These are phyloP conservation scores for Brassicogethes aeneus DNA, from an alignment of 2,888 invertebrate species.

Conservation along the genomic window DNA sequence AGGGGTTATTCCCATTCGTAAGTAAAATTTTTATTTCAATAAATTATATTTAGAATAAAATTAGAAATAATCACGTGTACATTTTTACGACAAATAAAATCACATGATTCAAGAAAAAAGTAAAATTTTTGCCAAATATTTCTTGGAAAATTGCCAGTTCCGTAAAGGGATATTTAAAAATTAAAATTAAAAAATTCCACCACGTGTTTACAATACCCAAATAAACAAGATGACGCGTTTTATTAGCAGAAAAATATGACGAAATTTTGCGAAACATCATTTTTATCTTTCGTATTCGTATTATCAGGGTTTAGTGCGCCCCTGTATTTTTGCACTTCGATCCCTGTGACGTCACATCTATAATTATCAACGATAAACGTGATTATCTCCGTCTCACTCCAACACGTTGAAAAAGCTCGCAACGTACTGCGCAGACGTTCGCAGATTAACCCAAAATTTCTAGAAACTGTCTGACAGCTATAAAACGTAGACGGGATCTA, in stretches of 20 bases:
- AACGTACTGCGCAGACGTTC: background rate
- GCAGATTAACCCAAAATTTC: background rate
- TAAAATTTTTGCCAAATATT: background rate
- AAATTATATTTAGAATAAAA: too few species aligned
- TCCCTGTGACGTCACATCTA: background rate
- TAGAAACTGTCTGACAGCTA: background rate
- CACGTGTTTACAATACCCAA: too few species aligned
- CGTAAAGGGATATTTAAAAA: background rate
- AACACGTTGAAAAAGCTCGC: background rate
- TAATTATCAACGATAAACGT: background rate
- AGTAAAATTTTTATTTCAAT: too few species aligned
- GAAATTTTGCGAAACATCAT: too few species aligned
- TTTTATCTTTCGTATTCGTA: too few species aligned
- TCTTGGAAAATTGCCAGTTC: background rate
- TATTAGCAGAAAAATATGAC: background rate
- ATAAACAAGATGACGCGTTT: too few species aligned
- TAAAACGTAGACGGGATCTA: background rate
- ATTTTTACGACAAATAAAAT: background rate
- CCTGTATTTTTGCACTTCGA: background rate
- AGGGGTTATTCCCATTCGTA: too few species aligned
- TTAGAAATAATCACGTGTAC: too few species aligned
- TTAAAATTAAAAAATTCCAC: too few species aligned
- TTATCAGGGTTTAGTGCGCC: background rate
- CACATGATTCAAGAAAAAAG: background rate
- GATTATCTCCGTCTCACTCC: background rate